These are phyloP conservation scores for Oceanodroma leucorhoa DNA, from an alignment of 2,797 vertebrate species.

Conservation along the genomic window DNA sequence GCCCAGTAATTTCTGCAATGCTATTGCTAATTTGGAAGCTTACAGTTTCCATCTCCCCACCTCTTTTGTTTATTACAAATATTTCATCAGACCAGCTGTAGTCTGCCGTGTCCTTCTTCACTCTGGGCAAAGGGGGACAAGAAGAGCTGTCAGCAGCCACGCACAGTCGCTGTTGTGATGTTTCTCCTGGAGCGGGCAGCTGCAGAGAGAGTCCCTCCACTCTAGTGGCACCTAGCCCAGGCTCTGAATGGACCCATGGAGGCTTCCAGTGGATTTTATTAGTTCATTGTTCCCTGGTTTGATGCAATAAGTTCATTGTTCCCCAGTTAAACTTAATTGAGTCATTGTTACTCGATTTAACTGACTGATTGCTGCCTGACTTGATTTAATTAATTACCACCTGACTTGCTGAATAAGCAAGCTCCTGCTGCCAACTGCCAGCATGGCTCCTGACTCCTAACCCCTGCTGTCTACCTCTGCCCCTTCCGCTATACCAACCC, in stretches of 20 bases:
- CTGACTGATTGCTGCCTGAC: constrained; percentile 39
- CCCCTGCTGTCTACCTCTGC: background rate
- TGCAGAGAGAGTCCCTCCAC: background rate
- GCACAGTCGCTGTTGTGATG: background rate
- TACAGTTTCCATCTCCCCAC: constrained; percentile 5
- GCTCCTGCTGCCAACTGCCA: background rate
- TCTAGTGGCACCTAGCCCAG: background rate
- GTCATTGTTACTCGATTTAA: constrained; percentile 45
- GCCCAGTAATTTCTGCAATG: background rate
- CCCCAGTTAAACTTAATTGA: constrained; percentile 25
- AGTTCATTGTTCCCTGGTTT: background rate
- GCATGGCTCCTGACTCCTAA: background rate
- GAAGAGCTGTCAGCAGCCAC: background rate
- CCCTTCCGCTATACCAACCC: background rate
- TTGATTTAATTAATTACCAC: constrained; percentile 27
- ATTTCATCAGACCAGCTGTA: constrained; percentile 11
- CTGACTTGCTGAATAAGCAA: constrained; percentile 49
- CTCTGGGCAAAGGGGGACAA: background rate
- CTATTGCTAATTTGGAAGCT: constrained; percentile 12
- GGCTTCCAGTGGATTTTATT: constrained; percentile 29
- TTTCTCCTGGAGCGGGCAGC: background rate
- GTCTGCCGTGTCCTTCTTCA: rapidly evolving
- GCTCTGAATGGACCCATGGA: background rate
- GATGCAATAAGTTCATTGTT: constrained; percentile 45
- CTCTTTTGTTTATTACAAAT: background rate